Evolutionary conservation across 2,797 vertebrate species (phyloP).

Genomic region (Scarus forsteni): DNA sequence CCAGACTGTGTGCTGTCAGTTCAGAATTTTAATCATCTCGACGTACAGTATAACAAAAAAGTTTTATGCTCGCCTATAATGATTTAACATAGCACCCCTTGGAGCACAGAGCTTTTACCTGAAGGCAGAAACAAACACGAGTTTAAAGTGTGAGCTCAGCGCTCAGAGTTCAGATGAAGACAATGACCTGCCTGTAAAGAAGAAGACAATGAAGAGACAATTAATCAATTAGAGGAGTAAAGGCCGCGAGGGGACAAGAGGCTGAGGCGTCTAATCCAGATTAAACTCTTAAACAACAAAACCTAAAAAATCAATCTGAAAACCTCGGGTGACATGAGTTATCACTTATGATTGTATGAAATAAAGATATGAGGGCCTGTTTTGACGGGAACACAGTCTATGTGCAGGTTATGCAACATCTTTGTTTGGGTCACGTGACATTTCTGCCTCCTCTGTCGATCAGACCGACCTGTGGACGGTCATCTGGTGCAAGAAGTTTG

Average conservation of each 20-base stretch:
- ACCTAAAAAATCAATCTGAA: conserved; percentile 44
- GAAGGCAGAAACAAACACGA: neutral
- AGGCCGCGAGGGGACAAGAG: conserved; percentile 30
- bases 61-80: too few species aligned
- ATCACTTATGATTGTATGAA: conserved; percentile 7
- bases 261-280: conserved; percentile 65
- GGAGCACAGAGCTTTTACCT: too few species aligned
- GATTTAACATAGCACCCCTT: too few species aligned
- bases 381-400: neutral
- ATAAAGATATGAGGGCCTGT: conserved; percentile 7
- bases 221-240: conserved; percentile 17
- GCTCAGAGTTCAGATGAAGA: conserved; percentile 2
- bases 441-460: conserved; percentile 1
- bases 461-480: conserved; percentile 29
- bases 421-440: conserved; percentile 32
- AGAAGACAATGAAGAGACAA: conserved; percentile 25
- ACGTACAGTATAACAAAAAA: too few species aligned
- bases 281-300: conserved; percentile 37
- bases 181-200: neutral
- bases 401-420: conserved; percentile 17
- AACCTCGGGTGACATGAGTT: conserved; percentile 13
- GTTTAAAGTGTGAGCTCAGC: conserved; percentile 15
- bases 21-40: too few species aligned
- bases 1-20: too few species aligned
- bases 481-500: conserved; percentile 8